These are phyloP conservation scores for Sebastes melanostomus DNA, from an alignment of 2,797 vertebrate genomes.

Conservation along the genomic window DNA sequence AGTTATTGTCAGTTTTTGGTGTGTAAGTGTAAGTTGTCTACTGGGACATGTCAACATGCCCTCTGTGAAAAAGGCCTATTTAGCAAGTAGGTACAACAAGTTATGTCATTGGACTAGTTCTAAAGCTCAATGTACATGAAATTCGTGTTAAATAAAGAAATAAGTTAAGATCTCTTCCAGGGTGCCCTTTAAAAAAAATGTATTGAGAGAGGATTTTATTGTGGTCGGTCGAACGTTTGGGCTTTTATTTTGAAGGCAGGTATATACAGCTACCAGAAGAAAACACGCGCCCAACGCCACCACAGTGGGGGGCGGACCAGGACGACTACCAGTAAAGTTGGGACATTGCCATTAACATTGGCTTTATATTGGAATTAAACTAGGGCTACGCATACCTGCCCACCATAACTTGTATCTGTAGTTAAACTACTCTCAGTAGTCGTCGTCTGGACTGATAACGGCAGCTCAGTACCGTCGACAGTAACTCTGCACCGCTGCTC, in stretches of 20 bases:
- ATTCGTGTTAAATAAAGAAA: neutral
- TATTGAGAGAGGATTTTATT: neutral
- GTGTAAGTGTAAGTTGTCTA: no score
- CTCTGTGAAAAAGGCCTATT: no score
- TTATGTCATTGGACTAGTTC: no score
- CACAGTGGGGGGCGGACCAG: neutral
- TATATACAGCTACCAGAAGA: neutral
- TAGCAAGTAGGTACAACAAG: no score
- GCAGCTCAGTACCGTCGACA: neutral
- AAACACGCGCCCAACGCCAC: neutral
- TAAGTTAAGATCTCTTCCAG: neutral
- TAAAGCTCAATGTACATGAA: neutral
- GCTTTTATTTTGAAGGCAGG: conserved; percentile 63
- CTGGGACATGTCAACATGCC: no score
- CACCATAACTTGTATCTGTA: neutral
- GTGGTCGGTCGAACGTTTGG: neutral
- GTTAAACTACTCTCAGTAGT: neutral
- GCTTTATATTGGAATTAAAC: neutral
- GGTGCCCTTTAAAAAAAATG: neutral
- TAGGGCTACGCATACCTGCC: neutral
- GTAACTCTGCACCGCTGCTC: neutral
- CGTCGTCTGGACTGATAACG: neutral
- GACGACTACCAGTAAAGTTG: neutral
- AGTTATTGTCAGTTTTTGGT: no score
- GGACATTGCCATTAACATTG: neutral